Percentiles rank a stretch among this genome's conserved stretches.
phyloP scores from a whole-genome alignment of 2,888 invertebrate genomes.

The Arctia plantaginis region DNA sequence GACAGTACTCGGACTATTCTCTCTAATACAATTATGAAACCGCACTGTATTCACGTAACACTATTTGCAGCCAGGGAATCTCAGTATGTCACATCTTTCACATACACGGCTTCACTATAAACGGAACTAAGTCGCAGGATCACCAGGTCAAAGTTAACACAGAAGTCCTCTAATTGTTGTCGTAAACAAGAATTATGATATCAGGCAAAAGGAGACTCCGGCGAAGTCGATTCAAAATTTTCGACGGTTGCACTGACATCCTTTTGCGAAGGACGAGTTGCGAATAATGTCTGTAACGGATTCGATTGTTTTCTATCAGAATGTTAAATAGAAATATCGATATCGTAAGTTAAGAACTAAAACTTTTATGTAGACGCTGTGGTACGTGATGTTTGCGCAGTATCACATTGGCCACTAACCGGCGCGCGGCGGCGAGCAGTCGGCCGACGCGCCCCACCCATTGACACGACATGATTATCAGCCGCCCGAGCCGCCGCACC shows the following conservation, averaged over 20 bases:
- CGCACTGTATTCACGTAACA: constrained; percentile 58
- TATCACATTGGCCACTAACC: constrained; percentile 74
- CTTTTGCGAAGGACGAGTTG: constrained; percentile 59
- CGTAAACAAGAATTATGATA: constrained; percentile 82
- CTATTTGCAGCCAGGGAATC: constrained; percentile 51
- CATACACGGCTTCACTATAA: constrained; percentile 54
- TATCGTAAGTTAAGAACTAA: constrained; percentile 51
- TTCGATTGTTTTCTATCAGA: constrained; percentile 27
- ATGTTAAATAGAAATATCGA: constrained; percentile 34
- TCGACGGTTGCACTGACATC: constrained; percentile 80
- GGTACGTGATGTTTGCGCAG: constrained; percentile 64
- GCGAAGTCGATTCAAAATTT: constrained; percentile 77
- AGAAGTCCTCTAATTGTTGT: constrained; percentile 72
- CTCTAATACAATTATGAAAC: constrained; percentile 59
- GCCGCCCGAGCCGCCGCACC: constrained; percentile 71
- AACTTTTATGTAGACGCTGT: constrained; percentile 49
- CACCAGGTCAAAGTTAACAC: constrained; percentile 36
- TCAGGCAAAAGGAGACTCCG: constrained; percentile 76
- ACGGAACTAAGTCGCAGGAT: constrained; percentile 19
- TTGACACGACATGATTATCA: constrained; percentile 79
- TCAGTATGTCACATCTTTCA: constrained; percentile 72
- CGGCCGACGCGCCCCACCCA: constrained; percentile 78
- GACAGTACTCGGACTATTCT: constrained; percentile 42
- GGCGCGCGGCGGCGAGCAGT: constrained; percentile 58
- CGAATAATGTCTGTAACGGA: constrained; percentile 33